Evolutionary conservation across 2,888 invertebrate genomes (phyloP).

Genomic region (Ormia ochracea): DNA sequence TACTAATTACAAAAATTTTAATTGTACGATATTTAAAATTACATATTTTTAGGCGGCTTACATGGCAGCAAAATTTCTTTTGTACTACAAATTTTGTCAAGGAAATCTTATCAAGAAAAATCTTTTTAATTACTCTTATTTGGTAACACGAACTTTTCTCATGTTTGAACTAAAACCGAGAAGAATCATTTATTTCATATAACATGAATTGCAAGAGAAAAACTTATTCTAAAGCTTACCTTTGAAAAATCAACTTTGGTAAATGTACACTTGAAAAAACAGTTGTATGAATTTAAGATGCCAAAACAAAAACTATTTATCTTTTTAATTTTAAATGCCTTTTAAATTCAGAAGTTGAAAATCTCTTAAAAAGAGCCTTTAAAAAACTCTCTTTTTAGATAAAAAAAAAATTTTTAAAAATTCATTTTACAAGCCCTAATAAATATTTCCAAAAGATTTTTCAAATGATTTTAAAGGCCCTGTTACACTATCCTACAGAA

Average conservation of each 20-base stretch:
- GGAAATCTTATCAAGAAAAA: not conserved
- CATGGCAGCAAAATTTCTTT: not conserved
- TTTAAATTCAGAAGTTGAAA: too few relatives aligned
- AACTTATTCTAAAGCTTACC: not conserved
- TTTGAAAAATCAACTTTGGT: not conserved
- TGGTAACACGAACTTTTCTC: not conserved
- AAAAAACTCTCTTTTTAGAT: not conserved
- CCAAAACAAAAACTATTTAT: too few relatives aligned
- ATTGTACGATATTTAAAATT: not conserved
- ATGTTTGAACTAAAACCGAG: too few relatives aligned
- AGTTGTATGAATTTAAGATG: too few relatives aligned
- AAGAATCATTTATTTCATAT: not conserved
- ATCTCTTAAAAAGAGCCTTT: not conserved
- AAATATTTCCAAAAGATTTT: not conserved
- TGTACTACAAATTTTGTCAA: not conserved
- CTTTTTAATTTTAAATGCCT: too few relatives aligned
- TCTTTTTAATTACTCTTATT: not conserved
- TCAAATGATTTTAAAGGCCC: not conserved
- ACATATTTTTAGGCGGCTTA: constrained; percentile 6
- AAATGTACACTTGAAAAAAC: not conserved
- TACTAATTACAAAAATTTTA: constrained; percentile 38
- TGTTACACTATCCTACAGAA: too few relatives aligned
- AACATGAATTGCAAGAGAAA: not conserved
- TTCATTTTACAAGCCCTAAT: not conserved
- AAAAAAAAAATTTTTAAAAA: not conserved